phyloP scores from a whole-genome alignment of 1,140 invertebrate genomes.

The Meloidogyne floridensis region DNA sequence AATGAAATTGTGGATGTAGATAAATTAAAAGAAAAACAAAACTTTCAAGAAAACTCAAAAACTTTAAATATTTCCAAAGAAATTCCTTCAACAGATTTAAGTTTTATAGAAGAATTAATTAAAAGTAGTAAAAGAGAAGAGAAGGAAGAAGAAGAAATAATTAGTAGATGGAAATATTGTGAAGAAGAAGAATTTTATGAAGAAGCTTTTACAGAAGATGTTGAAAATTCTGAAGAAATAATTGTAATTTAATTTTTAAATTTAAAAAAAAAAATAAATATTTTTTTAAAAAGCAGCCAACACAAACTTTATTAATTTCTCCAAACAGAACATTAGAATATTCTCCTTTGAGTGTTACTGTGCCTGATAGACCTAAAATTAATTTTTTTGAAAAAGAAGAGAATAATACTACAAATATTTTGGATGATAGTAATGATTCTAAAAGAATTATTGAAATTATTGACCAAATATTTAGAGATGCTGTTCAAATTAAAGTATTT shows the following conservation, averaged over 20 bases:
- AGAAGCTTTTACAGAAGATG: slow-evolving; percentile 22
- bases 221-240: not conserved
- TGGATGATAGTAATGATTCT: slow-evolving; percentile 1
- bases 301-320: too few species aligned
- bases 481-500: slow-evolving; percentile 9
- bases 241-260: too few species aligned
- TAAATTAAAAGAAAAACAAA: not conserved
- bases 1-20: not conserved
- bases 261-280: not conserved
- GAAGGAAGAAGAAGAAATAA: not conserved
- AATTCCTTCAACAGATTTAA: slow-evolving; percentile 2
- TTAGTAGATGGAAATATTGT: not conserved
- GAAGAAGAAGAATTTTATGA: slow-evolving; percentile 28
- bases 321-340: too few species aligned
- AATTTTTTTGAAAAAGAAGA: not conserved
- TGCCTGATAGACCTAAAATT: not conserved
- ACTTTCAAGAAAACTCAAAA: not conserved
- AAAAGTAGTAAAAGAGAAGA: not conserved
- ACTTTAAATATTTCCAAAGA: not conserved
- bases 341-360: not conserved
- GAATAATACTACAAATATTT: not conserved
- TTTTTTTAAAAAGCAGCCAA: not conserved
- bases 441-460: slow-evolving; percentile 19
- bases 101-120: slow-evolving; percentile 22
- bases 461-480: slow-evolving; percentile 19